Base-by-base conservation (phyloP, 2,113 vertebrate genomes). In the Scomber japonicus region DNA sequence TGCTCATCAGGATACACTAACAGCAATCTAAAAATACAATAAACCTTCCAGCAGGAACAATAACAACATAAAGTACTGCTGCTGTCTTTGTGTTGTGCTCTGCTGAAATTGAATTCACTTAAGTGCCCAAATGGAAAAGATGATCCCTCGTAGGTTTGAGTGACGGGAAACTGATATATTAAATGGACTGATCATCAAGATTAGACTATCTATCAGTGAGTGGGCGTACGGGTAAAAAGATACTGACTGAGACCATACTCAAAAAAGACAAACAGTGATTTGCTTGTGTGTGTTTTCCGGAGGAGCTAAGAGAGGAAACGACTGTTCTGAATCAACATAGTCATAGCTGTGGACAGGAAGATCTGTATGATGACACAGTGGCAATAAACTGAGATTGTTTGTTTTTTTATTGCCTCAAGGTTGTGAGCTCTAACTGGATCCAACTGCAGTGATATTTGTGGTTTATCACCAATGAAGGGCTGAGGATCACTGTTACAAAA, bases 261-360 rank as follows among this genome's bases (percentile, higher is more conserved):
- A 6, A 17, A 10, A 70, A 64, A 51, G 46, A 70, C 44, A 67
- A 57, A 50, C 64, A 75, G 15, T 62, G 61, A 49, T 82, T 51
- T 51, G 48, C 21, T 45, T 53, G 19, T 65, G 50, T 68, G 45
- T 69, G 44, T 61, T 78, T 72, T 76, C 72, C 50, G 19, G 55
- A 74, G 87, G 50, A 71, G 69, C 61, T 80, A 40, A 59, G 65
- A 19, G 19, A 68, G 76, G 82, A 85, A 83, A 79, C 81, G 61
- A 84, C 35, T 71, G 44, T 21, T 72, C 35, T 4, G 44, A 75
- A 17, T 50, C 74, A 75, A n/a, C 6, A 16, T 24, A 46, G 49
- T 59, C 66, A 73, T 19, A 5, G 2, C 21, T 40, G 60, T 50
- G 30, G 50, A 76, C 46, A 72, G 65, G 40, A 61, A 69, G 51